These are phyloP conservation scores for Oreohelix idahoensis DNA, from an alignment of 1,140 invertebrate species.

Conservation along the genomic window DNA sequence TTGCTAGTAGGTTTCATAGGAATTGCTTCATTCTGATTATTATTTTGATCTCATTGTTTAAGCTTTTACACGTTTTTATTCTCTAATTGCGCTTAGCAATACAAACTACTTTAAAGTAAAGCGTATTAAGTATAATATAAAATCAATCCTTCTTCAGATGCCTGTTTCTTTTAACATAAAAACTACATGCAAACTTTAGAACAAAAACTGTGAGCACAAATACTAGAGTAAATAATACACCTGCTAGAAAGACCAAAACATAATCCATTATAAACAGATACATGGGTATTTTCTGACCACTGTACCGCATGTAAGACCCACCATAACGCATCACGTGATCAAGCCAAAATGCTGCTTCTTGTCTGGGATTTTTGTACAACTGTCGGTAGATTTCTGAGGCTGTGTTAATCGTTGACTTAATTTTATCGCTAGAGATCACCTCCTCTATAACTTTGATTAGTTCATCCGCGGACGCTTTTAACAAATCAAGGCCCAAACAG, in stretches of 20 bases:
- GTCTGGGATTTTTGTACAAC: not conserved
- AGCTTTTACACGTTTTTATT: too few relatives aligned
- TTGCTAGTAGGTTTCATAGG: too few relatives aligned
- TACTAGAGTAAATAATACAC: not conserved
- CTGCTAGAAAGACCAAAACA: not conserved
- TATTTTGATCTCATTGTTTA: too few relatives aligned
- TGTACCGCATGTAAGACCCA: constrained; percentile 53
- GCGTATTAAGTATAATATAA: too few relatives aligned
- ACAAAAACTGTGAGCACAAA: not conserved
- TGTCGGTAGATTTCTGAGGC: not conserved
- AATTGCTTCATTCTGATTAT: too few relatives aligned
- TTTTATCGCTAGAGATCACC: constrained; percentile 21
- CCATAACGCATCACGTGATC: constrained; percentile 59
- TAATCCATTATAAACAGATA: constrained; percentile 39
- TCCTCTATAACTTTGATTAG: not conserved
- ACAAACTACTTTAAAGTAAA: too few relatives aligned
- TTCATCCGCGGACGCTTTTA: constrained; percentile 33
- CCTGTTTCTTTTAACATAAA: not conserved
- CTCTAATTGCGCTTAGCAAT: too few relatives aligned
- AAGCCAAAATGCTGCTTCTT: constrained; percentile 13
- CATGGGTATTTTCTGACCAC: not conserved
- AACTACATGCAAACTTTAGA: not conserved
- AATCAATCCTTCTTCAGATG: not conserved
- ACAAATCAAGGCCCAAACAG: constrained; percentile 32
- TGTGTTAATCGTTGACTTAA: not conserved